These are phyloP conservation scores for Phyto melanocephala DNA, from an alignment of 2,888 invertebrate species.

Conservation along the genomic window DNA sequence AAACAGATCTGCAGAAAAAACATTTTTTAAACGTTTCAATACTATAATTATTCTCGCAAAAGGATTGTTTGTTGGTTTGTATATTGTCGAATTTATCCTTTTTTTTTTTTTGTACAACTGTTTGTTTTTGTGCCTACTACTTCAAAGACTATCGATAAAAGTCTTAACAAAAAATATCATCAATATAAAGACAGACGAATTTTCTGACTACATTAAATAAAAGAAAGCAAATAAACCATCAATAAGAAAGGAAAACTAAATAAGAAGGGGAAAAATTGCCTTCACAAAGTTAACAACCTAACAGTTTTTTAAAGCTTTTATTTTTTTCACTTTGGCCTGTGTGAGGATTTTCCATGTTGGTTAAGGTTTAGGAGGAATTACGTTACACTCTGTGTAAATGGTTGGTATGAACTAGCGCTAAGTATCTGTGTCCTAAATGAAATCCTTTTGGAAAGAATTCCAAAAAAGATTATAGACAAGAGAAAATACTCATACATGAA, in stretches of 20 bases:
- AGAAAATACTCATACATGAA: no score
- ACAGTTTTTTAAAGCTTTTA: background rate
- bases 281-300: background rate
- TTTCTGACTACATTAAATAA: no score
- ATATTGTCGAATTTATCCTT: conserved; percentile 42
- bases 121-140: conserved; percentile 18
- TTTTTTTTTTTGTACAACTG: background rate
- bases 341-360: background rate
- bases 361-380: background rate
- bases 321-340: background rate
- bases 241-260: background rate
- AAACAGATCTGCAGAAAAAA: background rate
- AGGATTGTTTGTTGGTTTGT: conserved; percentile 31
- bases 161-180: conserved; percentile 38
- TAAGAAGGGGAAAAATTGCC: background rate
- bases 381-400: no score
- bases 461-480: no score
- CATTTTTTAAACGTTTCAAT: conserved; percentile 30
- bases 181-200: conserved; percentile 36
- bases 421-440: no score
- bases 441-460: no score
- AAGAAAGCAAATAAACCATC: background rate
- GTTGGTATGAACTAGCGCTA: no score
- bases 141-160: conserved; percentile 31
- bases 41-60: conserved; percentile 2